These are phyloP conservation scores for Podilymbus podiceps DNA, from an alignment of 2,113 vertebrate genomes.

Conservation along the genomic window DNA sequence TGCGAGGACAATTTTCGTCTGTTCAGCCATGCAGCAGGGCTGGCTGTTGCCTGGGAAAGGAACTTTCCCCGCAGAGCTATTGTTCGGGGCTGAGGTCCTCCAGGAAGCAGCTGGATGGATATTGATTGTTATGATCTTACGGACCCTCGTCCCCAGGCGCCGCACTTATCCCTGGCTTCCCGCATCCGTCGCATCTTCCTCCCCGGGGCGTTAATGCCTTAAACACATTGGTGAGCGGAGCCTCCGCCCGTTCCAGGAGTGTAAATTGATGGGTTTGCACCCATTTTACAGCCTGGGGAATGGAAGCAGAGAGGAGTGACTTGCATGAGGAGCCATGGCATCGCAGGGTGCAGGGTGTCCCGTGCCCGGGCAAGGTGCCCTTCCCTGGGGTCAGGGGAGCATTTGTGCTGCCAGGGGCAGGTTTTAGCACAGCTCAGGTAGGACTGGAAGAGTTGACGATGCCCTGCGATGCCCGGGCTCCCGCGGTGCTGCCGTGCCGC, in stretches of 20 bases:
- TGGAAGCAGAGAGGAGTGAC: neutral
- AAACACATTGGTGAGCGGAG: accelerated
- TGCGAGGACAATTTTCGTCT: neutral
- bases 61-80: slow-evolving; percentile 55
- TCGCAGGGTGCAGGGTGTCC: neutral
- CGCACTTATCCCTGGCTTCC: neutral
- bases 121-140: neutral
- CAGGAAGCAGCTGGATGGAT: slow-evolving; percentile 61
- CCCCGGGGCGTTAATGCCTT: neutral
- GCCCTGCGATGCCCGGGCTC: neutral
- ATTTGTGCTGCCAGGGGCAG: neutral
- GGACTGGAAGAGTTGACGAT: neutral
- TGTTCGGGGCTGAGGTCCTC: slow-evolving; percentile 1
- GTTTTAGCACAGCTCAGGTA: neutral
- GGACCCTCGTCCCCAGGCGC: neutral
- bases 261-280: neutral
- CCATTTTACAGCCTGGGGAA: neutral
- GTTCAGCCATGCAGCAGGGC: neutral
- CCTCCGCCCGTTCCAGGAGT: neutral
- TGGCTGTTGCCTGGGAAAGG: slow-evolving; percentile 59
- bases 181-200: neutral
- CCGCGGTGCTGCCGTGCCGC: accelerated
- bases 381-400: neutral
- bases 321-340: accelerated
- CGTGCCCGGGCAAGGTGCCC: neutral